phyloP scores from a whole-genome alignment of 1,140 invertebrate genomes.

The Teleopsis dalmanni region DNA sequence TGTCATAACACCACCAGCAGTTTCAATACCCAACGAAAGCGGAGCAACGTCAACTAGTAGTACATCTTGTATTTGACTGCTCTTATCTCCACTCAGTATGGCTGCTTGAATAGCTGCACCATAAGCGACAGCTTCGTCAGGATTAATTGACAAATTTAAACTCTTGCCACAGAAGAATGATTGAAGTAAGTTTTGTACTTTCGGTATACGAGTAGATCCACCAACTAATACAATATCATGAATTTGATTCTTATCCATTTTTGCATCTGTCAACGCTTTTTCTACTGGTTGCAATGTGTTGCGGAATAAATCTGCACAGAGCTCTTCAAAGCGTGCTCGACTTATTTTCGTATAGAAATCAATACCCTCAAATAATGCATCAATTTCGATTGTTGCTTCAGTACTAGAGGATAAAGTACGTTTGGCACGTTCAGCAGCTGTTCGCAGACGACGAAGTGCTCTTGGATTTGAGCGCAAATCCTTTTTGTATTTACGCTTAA shows the following conservation, averaged over 20 bases:
- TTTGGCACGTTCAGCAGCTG: constrained; percentile 65
- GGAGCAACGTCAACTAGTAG: constrained; percentile 52
- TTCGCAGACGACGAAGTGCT: constrained; percentile 66
- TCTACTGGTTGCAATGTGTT: constrained; percentile 63
- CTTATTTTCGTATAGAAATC: constrained; percentile 83
- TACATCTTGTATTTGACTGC: constrained; percentile 48
- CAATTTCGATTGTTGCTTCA: constrained; percentile 65
- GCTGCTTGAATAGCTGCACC: constrained; percentile 69
- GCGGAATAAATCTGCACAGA: constrained; percentile 74
- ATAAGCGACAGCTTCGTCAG: constrained; percentile 67
- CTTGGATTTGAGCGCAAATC: constrained; percentile 67
- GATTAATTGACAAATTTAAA: constrained; percentile 65
- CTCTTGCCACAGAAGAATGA: constrained; percentile 56
- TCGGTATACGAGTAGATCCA: constrained; percentile 57
- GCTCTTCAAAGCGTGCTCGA: constrained; percentile 76
- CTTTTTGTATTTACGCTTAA: constrained; percentile 77
- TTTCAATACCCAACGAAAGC: constrained; percentile 54
- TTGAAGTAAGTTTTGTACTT: constrained; percentile 54
- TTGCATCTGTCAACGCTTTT: constrained; percentile 66
- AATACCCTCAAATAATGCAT: constrained; percentile 63
- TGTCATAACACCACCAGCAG: constrained; percentile 55
- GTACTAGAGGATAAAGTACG: constrained; percentile 59
- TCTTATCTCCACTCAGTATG: constrained; percentile 57
- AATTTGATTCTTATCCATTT: constrained; percentile 61
- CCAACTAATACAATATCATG: constrained; percentile 58